A percentile compares a stretch with the other conserved stretches of the same genome.
Conservation (phyloP, 2,797 vertebrate genomes). For the Eulemur rubriventer region DNA sequence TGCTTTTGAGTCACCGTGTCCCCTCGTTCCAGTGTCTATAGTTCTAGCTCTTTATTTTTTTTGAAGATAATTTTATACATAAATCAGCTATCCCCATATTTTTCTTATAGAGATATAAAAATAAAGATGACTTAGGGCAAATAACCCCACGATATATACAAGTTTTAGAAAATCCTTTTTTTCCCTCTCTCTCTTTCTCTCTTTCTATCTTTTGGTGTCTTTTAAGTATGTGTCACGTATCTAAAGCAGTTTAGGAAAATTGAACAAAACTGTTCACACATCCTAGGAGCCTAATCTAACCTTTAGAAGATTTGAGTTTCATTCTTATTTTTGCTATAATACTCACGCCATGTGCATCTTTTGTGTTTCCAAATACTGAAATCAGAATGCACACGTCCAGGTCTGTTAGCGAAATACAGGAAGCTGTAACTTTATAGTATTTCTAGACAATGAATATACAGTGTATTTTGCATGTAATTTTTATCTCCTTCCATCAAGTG, state of each 20-base stretch:
- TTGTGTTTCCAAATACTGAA: constrained; percentile 71
- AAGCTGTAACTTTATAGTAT: constrained; percentile 44
- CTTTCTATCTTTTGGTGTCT: constrained; percentile 22
- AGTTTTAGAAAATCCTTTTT: background rate
- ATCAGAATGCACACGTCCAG: constrained; percentile 33
- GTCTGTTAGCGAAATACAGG: constrained; percentile 1
- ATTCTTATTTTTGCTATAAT: constrained; percentile 63
- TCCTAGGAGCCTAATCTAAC: constrained; percentile 7
- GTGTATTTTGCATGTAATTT: constrained; percentile 79
- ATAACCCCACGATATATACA: background rate
- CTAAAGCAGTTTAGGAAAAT: constrained; percentile 58
- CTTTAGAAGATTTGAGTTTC: constrained; percentile 48
- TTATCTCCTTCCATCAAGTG: constrained; percentile 84
- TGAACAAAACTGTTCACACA: constrained; percentile 47
- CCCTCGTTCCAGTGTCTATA: background rate
- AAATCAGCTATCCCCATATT: background rate
- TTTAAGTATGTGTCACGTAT: constrained; percentile 6
- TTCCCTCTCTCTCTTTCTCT: background rate
- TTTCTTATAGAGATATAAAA: constrained; percentile 28
- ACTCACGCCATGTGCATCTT: constrained; percentile 33
- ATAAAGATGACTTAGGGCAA: constrained; percentile 21
- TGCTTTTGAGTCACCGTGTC: background rate
- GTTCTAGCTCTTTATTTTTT: background rate
- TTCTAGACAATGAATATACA: constrained; percentile 65
- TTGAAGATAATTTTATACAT: constrained; percentile 28